Base-by-base conservation (phyloP, 2,113 vertebrate species). In the Diphyllodes magnificus region DNA sequence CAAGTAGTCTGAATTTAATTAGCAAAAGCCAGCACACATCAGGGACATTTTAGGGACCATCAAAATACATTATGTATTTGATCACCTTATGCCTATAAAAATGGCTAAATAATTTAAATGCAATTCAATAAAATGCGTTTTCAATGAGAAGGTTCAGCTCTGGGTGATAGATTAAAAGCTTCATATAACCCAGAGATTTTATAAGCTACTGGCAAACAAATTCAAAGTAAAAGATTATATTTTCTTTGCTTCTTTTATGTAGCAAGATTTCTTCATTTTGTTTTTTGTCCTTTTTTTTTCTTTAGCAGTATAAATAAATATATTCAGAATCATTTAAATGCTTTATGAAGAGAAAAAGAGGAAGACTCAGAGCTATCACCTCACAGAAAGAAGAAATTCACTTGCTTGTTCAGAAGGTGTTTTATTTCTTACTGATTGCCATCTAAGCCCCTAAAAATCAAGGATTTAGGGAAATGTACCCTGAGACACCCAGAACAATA, bases 31-130 rank as follows among this genome's bases (percentile, higher is more conserved):
- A 95, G 79, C 16, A 79, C 78, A 63, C 35, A 60, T 92, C 77
- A 95, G 93, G 88, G 66, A 93, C 22, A 18, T 95, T 97, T 97
- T 93, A 70, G 57, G 64, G 28, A 95, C 9, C 51, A 87, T 80
- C 82, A 83, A 88, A 96, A 95, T 96, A 94, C 80, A 96, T 96
- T 94, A 96, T 96, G 86, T 95, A 93, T 97, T 97, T 97, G 92
- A 97, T 97, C 97, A 97, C 65, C 71, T 97, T 95, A 92, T 95
- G 76, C 69, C 80, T 84, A 96, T 96, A 97, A 97, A 97, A 97
- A 94, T 35, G n/a, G 91, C 92, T 96, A 97, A 98, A 98, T 97
- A 96, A 97, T 97, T 96, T 96, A 97, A 96, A 96, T 95, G 66
- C n/a, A 95, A 89, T 97, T 96, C 95, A 96, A 90, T 97, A 95